phyloP scores from a whole-genome alignment of 2,797 vertebrate species.

The Etheostoma perlongum region DNA sequence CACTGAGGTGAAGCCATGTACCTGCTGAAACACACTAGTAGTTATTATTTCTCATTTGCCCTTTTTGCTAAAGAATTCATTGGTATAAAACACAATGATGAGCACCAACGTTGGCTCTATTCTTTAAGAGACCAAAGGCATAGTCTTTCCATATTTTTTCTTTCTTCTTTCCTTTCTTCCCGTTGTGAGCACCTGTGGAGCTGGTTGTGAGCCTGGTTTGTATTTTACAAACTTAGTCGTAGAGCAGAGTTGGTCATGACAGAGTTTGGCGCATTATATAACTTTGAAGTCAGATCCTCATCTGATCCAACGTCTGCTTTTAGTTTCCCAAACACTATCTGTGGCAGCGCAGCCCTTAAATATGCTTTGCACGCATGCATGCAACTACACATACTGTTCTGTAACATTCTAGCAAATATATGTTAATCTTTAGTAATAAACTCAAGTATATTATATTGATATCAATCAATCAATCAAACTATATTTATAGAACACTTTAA shows the following conservation, averaged over 20 bases:
- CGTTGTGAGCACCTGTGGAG: constrained; percentile 36
- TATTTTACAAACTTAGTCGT: constrained; percentile 29
- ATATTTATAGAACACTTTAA: too few species aligned
- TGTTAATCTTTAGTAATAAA: neutral
- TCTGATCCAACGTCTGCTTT: constrained; percentile 46
- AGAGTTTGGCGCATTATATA: constrained; percentile 37
- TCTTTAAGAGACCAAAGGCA: neutral
- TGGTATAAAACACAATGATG: constrained; percentile 3
- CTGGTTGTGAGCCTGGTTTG: constrained; percentile 11
- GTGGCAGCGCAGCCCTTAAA: constrained; percentile 34
- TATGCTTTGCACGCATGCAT: constrained; percentile 32
- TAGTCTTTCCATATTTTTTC: neutral
- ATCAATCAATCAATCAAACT: too few species aligned
- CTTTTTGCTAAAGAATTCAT: neutral
- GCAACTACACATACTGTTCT: neutral
- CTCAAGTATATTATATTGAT: constrained; percentile 3
- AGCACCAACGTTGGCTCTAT: neutral
- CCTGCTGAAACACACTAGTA: neutral
- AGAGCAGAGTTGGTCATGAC: constrained; percentile 44
- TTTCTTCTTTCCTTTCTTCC: neutral
- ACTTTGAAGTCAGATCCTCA: constrained; percentile 54
- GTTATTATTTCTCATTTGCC: neutral
- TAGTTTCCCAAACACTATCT: constrained; percentile 48
- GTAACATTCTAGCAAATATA: neutral
- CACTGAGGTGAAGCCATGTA: neutral